Conservation (phyloP, 2,888 invertebrate species). For the Steromphala cineraria region DNA sequence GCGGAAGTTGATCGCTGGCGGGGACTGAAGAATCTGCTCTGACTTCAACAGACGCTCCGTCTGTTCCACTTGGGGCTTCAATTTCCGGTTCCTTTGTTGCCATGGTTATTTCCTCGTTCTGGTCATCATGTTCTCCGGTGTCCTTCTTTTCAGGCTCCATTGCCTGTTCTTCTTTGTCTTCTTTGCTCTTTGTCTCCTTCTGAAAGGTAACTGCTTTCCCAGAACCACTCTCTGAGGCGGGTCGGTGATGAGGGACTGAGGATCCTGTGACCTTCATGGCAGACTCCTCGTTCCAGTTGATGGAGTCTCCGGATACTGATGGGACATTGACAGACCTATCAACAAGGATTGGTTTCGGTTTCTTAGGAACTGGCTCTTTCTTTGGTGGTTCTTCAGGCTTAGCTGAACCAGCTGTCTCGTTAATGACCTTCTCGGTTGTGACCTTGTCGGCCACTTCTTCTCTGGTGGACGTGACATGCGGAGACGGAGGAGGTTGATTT, state of each 20-base stretch:
- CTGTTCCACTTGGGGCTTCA: neutral
- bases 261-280: neutral
- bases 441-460: neutral
- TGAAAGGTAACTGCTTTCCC: neutral
- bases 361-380: neutral
- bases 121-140: neutral
- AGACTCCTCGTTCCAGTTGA: neutral
- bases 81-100: neutral
- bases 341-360: constrained; percentile 1
- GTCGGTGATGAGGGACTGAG: neutral
- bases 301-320: neutral
- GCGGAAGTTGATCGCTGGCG: neutral
- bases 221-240: neutral
- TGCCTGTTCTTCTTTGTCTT: neutral
- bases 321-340: constrained; percentile 17
- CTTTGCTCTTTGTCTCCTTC: neutral
- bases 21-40: neutral
- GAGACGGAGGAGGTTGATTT: constrained; percentile 54
- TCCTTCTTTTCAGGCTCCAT: neutral
- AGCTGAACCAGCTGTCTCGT: neutral
- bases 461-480: constrained; percentile 15
- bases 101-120: neutral
- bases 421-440: neutral
- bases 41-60: neutral
- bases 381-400: neutral